Evolutionary conservation across 1,140 invertebrate species (phyloP), one percentile per base, ranked within the genome.

Genomic region (Diorhabda elongata): DNA sequence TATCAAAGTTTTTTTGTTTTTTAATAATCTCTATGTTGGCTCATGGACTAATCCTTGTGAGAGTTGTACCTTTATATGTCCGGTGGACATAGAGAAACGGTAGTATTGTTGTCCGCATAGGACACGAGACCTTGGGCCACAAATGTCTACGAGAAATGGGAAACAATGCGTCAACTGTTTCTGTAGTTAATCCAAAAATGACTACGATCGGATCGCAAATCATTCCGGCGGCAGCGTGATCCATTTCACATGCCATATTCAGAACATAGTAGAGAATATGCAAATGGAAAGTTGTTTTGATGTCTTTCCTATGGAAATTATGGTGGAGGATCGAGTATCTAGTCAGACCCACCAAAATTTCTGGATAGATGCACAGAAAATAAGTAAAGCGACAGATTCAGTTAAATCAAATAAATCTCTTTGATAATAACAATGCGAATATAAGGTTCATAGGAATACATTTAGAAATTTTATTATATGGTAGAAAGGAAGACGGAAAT

Each of bases 81-180:
- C 47, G 47, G 47, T n/a, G 47, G 6, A 8, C 4, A 52, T n/a
- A 52, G 47, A 52, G n/a, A 8, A 52, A n/a, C 47, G 47, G n/a
- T 52, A 52, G 47, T 26, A 26, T 26, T 26, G 26, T n/a, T n/a
- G 4, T 3, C 26, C n/a, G 58, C 44, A 61, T 64, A 43, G 69
- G 59, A 59, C 64, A 68, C 64, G 61, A 61, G 67, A 69, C 63
- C 63, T 58, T 58, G 61, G 44, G 57, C 66, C 66, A 42, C 66
- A 52, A 68, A 67, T 42, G 62, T 41, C 58, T 61, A 44, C 62
- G 58, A 67, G 56, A 62, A 58, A 69, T 64, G 70, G 70, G 70
- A 71, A 71, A 71, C 70, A 68, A 71, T 71, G 67, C 47, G 67
- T 71, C 70, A 71, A 69, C 57, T 61, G 64, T 67, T 71, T 71